phyloP scores from a whole-genome alignment of 1,140 invertebrate genomes.

The Daktulosphaira vitifoliae region DNA sequence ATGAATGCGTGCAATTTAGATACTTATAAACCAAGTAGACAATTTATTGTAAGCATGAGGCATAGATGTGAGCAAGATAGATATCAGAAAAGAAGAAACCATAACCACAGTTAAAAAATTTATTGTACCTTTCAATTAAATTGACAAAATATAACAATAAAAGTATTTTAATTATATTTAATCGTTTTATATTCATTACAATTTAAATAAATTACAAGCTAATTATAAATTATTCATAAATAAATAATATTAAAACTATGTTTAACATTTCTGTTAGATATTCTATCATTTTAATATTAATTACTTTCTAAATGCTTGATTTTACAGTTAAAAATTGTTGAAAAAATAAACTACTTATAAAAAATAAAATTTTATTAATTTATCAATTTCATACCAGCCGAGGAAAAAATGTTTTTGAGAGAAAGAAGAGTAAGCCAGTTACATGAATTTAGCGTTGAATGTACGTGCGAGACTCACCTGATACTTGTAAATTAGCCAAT shows the following conservation, averaged over 20 bases:
- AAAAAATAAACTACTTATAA: too few relatives aligned
- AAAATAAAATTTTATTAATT: too few relatives aligned
- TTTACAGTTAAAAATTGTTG: too few relatives aligned
- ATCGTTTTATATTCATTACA: constrained; percentile 25
- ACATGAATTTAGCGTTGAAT: constrained; percentile 28
- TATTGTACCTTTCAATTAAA: constrained; percentile 12
- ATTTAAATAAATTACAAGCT: not conserved
- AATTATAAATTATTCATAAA: constrained; percentile 11
- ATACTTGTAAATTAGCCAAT: constrained; percentile 55
- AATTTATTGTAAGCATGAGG: constrained; percentile 5
- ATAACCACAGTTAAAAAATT: constrained; percentile 30
- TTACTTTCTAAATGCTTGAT: too few relatives aligned
- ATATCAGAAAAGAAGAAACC: constrained; percentile 29
- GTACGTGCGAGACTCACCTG: constrained; percentile 59
- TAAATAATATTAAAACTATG: constrained; percentile 20
- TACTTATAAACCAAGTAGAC: not conserved
- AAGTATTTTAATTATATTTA: constrained; percentile 1
- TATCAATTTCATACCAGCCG: too few relatives aligned
- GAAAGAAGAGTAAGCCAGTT: constrained; percentile 11
- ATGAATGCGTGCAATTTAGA: too few relatives aligned
- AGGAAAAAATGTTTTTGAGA: not conserved
- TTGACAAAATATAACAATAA: constrained; percentile 25
- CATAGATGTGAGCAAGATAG: constrained; percentile 12
- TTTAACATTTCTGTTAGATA: constrained; percentile 23
- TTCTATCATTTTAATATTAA: constrained; percentile 7